These are phyloP conservation scores for Ostrea edulis DNA, from an alignment of 1,140 invertebrate species.

Conservation along the genomic window DNA sequence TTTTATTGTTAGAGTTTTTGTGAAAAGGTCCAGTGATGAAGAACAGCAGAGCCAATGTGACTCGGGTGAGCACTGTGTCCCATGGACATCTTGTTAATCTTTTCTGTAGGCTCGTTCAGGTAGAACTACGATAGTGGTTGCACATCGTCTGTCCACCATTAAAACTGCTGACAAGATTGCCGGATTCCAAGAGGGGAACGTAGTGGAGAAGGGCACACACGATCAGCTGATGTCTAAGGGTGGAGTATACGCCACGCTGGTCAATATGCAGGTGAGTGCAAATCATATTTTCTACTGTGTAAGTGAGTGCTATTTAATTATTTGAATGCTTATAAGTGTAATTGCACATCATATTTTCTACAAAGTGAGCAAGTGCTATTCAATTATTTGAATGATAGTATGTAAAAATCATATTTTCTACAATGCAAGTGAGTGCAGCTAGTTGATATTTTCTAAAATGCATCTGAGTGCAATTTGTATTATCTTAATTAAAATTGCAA, in stretches of 20 bases:
- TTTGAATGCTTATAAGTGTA: background rate
- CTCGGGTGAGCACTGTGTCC: too few species aligned
- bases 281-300: background rate
- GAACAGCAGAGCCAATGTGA: too few species aligned
- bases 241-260: constrained; percentile 77
- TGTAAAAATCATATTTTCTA: too few species aligned
- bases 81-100: background rate
- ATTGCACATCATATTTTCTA: background rate
- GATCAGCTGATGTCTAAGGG: constrained; percentile 77
- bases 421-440: too few species aligned
- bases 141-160: constrained; percentile 75
- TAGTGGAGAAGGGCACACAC: constrained; percentile 79
- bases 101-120: constrained; percentile 65
- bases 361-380: too few species aligned
- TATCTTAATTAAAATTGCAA: too few species aligned
- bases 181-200: constrained; percentile 69
- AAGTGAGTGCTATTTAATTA: background rate
- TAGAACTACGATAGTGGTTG: constrained; percentile 74
- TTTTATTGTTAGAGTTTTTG: too few species aligned
- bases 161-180: constrained; percentile 75
- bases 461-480: too few species aligned
- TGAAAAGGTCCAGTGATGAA: too few species aligned
- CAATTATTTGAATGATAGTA: too few species aligned
- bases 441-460: too few species aligned
- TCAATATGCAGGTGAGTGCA: constrained; percentile 62